phyloP scores from a whole-genome alignment of 2,113 vertebrate species.

The Ophthalmolycus amberensis region DNA sequence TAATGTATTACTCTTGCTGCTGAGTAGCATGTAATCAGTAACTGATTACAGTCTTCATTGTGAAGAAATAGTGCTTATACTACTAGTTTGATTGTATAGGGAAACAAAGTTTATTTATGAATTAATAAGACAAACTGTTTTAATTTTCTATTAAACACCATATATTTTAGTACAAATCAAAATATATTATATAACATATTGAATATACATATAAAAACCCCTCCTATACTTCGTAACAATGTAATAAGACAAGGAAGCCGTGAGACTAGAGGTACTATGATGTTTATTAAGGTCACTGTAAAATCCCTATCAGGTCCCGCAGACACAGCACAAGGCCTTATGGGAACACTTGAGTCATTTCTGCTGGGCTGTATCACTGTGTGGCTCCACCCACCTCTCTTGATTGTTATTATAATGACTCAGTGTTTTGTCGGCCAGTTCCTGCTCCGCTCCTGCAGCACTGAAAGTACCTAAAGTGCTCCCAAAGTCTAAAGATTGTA shows the following conservation, averaged over 20 bases:
- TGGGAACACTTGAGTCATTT: slow-evolving; percentile 42
- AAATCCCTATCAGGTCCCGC: slow-evolving; percentile 5
- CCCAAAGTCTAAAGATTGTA: slow-evolving; percentile 76
- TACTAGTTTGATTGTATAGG: not conserved
- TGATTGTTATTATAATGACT: slow-evolving; percentile 79
- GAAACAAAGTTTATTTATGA: too few relatives aligned
- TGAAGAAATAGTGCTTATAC: not conserved
- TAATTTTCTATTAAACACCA: not conserved
- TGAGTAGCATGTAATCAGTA: not conserved
- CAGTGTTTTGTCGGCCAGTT: slow-evolving; percentile 72
- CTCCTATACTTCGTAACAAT: not conserved
- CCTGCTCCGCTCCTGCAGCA: slow-evolving; percentile 60
- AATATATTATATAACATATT: not conserved
- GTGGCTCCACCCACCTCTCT: slow-evolving; percentile 59
- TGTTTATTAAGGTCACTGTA: slow-evolving; percentile 24
- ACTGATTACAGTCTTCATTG: not conserved
- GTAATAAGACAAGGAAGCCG: not conserved
- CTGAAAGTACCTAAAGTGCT: slow-evolving; percentile 76
- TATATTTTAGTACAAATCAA: not conserved
- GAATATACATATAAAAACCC: not conserved
- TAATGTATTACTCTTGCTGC: too few relatives aligned
- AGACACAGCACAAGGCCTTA: slow-evolving; percentile 25
- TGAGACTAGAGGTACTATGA: slow-evolving; percentile 10
- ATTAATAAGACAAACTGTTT: too few relatives aligned
- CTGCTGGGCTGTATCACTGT: slow-evolving; percentile 40